Evolutionary conservation across 1,140 invertebrate genomes (phyloP), one percentile per base, ranked within the genome.

Genomic region (Nomia melanderi): DNA sequence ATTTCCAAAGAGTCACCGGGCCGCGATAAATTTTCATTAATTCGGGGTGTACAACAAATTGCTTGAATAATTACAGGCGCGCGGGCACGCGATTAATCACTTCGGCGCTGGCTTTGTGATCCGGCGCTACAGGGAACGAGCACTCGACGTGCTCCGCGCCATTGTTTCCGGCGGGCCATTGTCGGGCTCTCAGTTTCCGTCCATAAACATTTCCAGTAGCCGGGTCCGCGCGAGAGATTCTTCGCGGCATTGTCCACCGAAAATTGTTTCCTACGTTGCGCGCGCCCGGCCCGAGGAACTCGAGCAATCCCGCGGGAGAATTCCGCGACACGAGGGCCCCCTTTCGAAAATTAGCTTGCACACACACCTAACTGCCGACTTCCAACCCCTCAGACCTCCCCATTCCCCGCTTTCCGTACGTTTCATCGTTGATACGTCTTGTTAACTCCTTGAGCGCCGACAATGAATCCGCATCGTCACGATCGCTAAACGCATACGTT

Each of bases 11-110:
- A 87, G 82, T 88, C 86, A 88, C 85, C 87, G 81, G 80, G 66
- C 73, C 79, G 82, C 87, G 84, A 90, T 91, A 90, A 91, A 90
- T 91, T 88, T 85, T 89, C 86, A 89, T 90, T 90, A 90, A 90
- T 90, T 88, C 86, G 79, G 79, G 84, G 76, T 17, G 64, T 88
- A 86, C 87, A 91, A 90, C 90, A 90, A 91, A 91, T 91, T 90
- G 89, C 87, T 90, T 75, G 88, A 85, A 91, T 90, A 91, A 91
- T 91, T 90, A 91, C 87, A 89, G 83, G 83, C 85, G 86, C 83
- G 82, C 82, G 82, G 85, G 85, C 79, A 78, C 79, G 86, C 84
- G 86, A 90, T 90, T 89, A 90, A 90, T 90, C 89, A 90, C 87
- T 86, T 88, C 71, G 84, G 77, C 84, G 82, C 79, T 83, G 82